These are phyloP conservation scores for Eupelmus urozonus DNA, from an alignment of 2,888 invertebrate genomes.

Conservation along the genomic window DNA sequence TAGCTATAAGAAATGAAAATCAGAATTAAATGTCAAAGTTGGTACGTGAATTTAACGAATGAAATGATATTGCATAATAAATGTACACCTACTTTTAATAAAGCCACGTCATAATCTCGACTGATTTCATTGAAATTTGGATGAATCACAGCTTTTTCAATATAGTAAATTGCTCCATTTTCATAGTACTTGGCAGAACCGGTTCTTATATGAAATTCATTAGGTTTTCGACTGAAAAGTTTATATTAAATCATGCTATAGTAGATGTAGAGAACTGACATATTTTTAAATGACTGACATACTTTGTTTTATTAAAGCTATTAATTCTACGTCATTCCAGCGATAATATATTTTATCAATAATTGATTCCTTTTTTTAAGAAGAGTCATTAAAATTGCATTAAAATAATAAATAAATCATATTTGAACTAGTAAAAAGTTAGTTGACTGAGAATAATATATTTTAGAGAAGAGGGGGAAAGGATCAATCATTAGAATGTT, in stretches of 20 bases:
- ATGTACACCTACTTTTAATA: conserved; percentile 64
- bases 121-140: conserved; percentile 63
- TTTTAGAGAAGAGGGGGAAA: too few species aligned
- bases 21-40: too few species aligned
- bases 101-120: conserved; percentile 66
- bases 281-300: too few species aligned
- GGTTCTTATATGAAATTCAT: conserved; percentile 64
- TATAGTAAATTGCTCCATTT: conserved; percentile 62
- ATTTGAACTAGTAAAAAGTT: too few species aligned
- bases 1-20: conserved; percentile 59
- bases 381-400: too few species aligned
- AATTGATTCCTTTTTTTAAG: too few species aligned
- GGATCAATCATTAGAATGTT: too few species aligned
- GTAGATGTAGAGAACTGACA: too few species aligned
- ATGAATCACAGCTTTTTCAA: conserved; percentile 64
- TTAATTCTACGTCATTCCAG: too few species aligned
- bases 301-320: background rate
- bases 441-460: too few species aligned
- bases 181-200: conserved; percentile 65
- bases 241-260: too few species aligned
- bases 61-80: background rate
- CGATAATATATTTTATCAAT: background rate
- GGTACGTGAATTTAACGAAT: too few species aligned
- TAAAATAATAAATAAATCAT: background rate
- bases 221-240: conserved; percentile 59